Evolutionary conservation across 1,140 invertebrate species (phyloP), one percentile per base, ranked within the genome.

Genomic region (Mactra quadrangularis): DNA sequence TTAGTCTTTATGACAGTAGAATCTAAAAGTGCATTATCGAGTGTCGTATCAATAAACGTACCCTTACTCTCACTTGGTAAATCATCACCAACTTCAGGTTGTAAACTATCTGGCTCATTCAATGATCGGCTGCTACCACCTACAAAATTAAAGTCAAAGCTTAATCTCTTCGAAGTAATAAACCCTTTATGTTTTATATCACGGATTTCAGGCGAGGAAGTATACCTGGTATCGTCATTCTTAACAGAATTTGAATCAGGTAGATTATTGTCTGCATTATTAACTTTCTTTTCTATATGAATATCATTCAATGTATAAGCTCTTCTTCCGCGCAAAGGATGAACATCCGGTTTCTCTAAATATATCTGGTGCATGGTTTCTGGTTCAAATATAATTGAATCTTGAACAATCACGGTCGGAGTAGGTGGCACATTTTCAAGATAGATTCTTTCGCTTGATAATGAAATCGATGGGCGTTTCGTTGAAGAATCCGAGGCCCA

Each of bases 221-320:
- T 76, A n/a, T n/a, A n/a, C 25, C 19, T n/a, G 25, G 25, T 53
- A 19, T 53, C n/a, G n/a, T n/a, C n/a, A n/a, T 53, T 53, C 50
- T n/a, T n/a, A n/a, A n/a, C n/a, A 13, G 74, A 62, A 47, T 38
- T 76, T 27, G 59, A 41, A 31, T 64, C 57, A 25, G 25, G 27
- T 57, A 59, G 25, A 57, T 25, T 50, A 50, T 47, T 31, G 31
- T 45, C 64, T 17, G 41, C 22, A 47, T n/a, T 47, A 9, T 27
- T 29, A 7, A 25, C 38, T 33, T 22, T 74, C 13, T 27, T 27
- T 25, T 74, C 45, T 11, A 27, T 45, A 9, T 1, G 19, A 19
- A 76, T 62, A 33, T 76, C 74, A n/a, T 76, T 76, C 0, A 76
- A 27, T n/a, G 74, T 76, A 31, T 50, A 76, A n/a, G 74, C 74